These are phyloP conservation scores for Gallinago jamesoni DNA, from an alignment of 2,113 vertebrate genomes.

Conservation along the genomic window DNA sequence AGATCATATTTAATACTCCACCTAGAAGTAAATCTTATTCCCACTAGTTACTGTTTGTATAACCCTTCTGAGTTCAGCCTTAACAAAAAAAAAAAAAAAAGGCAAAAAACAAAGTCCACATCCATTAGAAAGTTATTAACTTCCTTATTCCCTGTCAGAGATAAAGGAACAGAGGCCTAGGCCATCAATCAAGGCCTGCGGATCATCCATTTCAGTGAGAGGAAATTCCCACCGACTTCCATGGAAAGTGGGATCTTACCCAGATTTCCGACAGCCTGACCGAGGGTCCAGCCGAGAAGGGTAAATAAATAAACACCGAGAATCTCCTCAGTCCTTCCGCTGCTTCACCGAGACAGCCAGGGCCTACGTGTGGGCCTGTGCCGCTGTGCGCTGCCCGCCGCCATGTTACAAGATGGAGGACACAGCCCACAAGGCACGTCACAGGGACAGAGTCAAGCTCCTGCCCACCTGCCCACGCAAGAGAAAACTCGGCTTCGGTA, in stretches of 20 bases:
- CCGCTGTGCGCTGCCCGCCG: too few species aligned
- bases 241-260: not conserved
- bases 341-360: not conserved
- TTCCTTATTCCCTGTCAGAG: not conserved
- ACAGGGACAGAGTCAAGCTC: not conserved
- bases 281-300: not conserved
- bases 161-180: not conserved
- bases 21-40: conserved; percentile 41
- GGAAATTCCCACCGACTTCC: not conserved
- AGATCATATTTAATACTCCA: conserved; percentile 36
- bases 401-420: too few species aligned
- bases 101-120: not conserved
- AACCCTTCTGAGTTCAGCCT: conserved; percentile 13
- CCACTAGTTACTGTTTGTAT: conserved; percentile 53
- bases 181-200: not conserved
- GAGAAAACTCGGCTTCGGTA: too few species aligned
- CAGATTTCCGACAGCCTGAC: not conserved
- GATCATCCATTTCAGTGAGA: not conserved
- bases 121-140: conserved; percentile 5
- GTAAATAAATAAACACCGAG: not conserved
- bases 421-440: not conserved
- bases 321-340: not conserved
- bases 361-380: too few species aligned
- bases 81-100: not conserved
- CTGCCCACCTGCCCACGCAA: fast-evolving